These are phyloP conservation scores for Prostheceraeus crozeri DNA, from an alignment of 2,888 invertebrate genomes.

Conservation along the genomic window DNA sequence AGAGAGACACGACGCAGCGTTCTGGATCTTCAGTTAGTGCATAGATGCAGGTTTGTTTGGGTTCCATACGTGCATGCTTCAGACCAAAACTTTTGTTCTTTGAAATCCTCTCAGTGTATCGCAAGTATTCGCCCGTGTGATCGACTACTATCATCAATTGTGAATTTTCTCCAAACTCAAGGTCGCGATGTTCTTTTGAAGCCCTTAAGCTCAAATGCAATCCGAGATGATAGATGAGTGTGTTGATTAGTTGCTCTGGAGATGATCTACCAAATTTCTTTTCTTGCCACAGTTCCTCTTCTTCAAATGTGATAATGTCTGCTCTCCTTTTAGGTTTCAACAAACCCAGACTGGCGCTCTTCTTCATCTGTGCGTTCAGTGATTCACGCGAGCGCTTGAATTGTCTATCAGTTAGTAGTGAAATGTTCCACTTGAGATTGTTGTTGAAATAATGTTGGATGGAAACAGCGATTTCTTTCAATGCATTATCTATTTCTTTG, in stretches of 20 bases:
- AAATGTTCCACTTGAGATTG: constrained; percentile 9
- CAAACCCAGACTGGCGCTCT: constrained; percentile 12
- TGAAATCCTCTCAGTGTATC: constrained; percentile 10
- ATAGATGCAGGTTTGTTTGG: constrained; percentile 22
- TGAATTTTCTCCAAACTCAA: constrained; percentile 24
- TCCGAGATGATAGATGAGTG: constrained; percentile 24
- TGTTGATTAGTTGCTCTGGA: constrained; percentile 22
- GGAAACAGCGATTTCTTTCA: constrained; percentile 20
- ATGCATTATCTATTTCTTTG: no score
- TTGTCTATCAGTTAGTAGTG: constrained; percentile 9
- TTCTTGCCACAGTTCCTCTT: constrained; percentile 29
- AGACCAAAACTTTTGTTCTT: constrained; percentile 24
- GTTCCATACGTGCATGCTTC: constrained; percentile 25
- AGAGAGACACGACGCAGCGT: constrained; percentile 22
- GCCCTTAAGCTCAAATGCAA: constrained; percentile 8
- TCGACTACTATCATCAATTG: constrained; percentile 11
- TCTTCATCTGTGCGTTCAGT: constrained; percentile 23
- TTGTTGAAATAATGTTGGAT: constrained; percentile 21
- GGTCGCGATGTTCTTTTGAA: constrained; percentile 23
- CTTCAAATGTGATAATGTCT: constrained; percentile 1
- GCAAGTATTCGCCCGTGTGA: constrained; percentile 21
- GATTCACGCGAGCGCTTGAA: constrained; percentile 8
- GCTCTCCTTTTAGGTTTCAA: constrained; percentile 18
- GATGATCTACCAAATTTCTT: constrained; percentile 14
- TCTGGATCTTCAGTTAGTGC: constrained; percentile 15